Conservation (phyloP, 2,888 invertebrate genomes). For the Bimastos eiseni region DNA sequence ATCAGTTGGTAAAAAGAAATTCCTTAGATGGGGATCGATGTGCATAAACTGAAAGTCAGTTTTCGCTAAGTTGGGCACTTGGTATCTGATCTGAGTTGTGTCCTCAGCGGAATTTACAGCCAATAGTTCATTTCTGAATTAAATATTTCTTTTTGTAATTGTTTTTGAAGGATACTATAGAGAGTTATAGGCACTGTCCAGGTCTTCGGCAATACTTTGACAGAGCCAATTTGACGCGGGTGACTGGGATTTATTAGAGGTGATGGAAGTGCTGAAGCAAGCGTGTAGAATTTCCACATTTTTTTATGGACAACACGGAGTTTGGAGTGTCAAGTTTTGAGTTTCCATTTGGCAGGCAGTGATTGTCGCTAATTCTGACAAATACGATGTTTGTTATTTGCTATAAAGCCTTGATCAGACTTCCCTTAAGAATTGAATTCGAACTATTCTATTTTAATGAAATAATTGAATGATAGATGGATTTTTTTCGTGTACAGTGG, state of each 20-base stretch:
- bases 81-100: neutral
- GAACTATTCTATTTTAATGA: neutral
- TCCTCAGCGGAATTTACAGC: neutral
- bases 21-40: no score
- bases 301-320: neutral
- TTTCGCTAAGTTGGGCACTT: neutral
- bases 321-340: neutral
- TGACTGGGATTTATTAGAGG: neutral
- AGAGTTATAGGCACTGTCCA: neutral
- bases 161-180: neutral
- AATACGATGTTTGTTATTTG: neutral
- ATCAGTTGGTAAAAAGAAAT: no score
- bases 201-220: neutral
- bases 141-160: neutral
- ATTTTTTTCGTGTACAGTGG: no score
- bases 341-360: neutral
- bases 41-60: no score
- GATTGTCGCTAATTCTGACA: neutral
- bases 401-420: neutral
- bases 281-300: neutral
- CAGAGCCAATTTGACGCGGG: neutral
- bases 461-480: neutral
- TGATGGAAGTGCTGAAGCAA: neutral
- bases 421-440: neutral
- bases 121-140: neutral